Base-by-base conservation (phyloP, 2,113 vertebrate genomes). In the Rhinoderma darwinii region DNA sequence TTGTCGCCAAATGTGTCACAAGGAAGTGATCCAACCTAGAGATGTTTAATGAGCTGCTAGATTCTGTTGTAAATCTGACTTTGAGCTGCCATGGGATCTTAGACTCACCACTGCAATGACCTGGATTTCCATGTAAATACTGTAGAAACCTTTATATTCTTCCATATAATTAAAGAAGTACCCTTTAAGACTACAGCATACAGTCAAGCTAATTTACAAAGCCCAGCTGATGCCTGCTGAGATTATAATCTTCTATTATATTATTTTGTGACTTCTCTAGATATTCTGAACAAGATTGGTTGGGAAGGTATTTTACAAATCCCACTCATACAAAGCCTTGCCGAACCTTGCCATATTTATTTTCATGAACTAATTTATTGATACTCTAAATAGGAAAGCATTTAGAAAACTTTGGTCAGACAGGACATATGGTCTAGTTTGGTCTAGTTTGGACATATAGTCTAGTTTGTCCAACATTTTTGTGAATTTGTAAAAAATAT, bases 31-130 rank as follows among this genome's bases (percentile, higher is more conserved):
- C 47, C 75, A 78, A 25, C 17, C n/a, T 35, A 15, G 47, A 51
- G 75, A 78, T 37, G 75, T 7, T 54, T 78, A 78, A 78, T 78
- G 75, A 51, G 47, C 75, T 78, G 75, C 75, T 35, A 51, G 44
- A 22, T 54, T 78, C 75, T 54, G 75, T 54, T 78, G 47, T n/a
- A 50, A 78, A 78, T 78, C 47, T 78, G 44, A 50, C 44, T 78
- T 35, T 78, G 27, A 78, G 75, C 44, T 78, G 75, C 75, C 75
- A 78, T 35, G 30, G 75, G 30, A 51, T 78, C 35, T 78, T 78
- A 54, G 30, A 20, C 30, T 78, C 75, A 78, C 27, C 75, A 35
- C 75, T 51, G 75, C 75, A 18, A 54, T 78, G 75, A 78, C 75
- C 75, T 54, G 75, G 47, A 78, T 78, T 54, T 77, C 74, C 41